Evolutionary conservation across 2,797 vertebrate genomes (phyloP), one percentile per base, ranked within the genome.

Genomic region (Mus spretus): DNA sequence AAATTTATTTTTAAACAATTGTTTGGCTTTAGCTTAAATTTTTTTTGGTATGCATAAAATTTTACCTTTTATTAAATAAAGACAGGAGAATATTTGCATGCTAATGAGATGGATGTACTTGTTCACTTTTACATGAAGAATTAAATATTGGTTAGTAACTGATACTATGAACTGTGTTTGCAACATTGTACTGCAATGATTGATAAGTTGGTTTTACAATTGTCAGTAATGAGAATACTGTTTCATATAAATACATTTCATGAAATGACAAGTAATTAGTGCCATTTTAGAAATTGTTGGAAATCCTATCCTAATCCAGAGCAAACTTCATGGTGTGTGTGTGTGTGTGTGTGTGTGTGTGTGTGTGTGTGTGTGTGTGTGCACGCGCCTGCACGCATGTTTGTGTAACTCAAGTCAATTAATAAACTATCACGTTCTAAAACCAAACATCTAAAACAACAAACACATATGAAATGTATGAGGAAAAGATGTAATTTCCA

Each of bases 401-500:
- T 10, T 81, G 53, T 65, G 17, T 15, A 86, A 37, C 34, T 72
- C 20, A 70, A 53, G 34, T 55, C 4, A 28, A 14, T 31, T 28
- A 37, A 10, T 53, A 14, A 86, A 72, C 17, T 22, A 72, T 10
- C 3, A 55, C 3, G 37, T 47, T 72, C 50, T 72, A 72, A 86
- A 70, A 55, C 3, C 47, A 86, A 70, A 26, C 0, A 70, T 86
- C 65, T 87, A 72, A 26, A 1, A 26, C 6, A 70, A 47, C 4
- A 0, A 96, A 92, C 93, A 34, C 22, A 79, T 84, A 79, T 79
- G 77, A 96, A 97, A 97, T 97, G 94, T 97, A 97, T 95, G 59
- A 98, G 92, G 96, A 96, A 24, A 24, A 97, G 83, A 96, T 97
- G 96, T 86, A 85, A 11, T 40, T 92, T 90, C 63, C 97, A 98